Evolutionary conservation across 2,888 invertebrate genomes (phyloP), one percentile per base, ranked within the genome.

Genomic region (Sinhomidia bicolor): DNA sequence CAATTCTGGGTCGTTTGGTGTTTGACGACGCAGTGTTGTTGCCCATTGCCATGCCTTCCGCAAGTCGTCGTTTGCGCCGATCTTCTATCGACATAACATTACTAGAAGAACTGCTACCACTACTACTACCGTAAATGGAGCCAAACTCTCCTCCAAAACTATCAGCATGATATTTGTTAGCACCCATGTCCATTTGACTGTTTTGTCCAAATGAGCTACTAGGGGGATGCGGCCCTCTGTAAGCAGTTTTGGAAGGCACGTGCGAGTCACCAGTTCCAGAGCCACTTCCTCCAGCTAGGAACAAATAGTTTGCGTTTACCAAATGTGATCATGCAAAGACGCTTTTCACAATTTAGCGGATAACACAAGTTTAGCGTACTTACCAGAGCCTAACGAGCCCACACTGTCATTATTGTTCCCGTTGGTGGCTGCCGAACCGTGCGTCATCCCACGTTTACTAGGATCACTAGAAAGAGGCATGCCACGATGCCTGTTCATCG

Each of bases 1-100:
- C 90, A 41, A 86, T 26, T 57, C 90, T 65, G 36, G 90, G 76
- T 23, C 90, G 85, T 32, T 90, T 90, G n/a, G n/a, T 41, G 54
- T 44, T 83, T n/a, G n/a, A n/a, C n/a, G n/a, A n/a, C n/a, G n/a
- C n/a, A 68, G 12, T 71, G 9, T 20, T 68, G 7, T 12, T 23
- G 1, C 79, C 71, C 32, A 60, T 47, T 4, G 86, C 17, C 57
- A 83, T 41, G 44, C 80, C 60, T 14, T 89, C 83, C 7, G 79
- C 88, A 4, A 85, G 76, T 44, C 89, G 89, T 29, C 89, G 23
- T 14, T 85, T 85, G 3, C 89, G 85, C 1, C 89, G 79, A 41
- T 89, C 89, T 29, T 89, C 89, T 41, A 89, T 81, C 17, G 89
- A 85, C 26, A 89, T 44, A 32, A 89, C 85, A 17, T 29, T 76